Percentiles rank a stretch among this genome's conserved stretches.
Evolutionary conservation across 2,888 invertebrate genomes (phyloP).

Genomic region (Phaonia tiefii): DNA sequence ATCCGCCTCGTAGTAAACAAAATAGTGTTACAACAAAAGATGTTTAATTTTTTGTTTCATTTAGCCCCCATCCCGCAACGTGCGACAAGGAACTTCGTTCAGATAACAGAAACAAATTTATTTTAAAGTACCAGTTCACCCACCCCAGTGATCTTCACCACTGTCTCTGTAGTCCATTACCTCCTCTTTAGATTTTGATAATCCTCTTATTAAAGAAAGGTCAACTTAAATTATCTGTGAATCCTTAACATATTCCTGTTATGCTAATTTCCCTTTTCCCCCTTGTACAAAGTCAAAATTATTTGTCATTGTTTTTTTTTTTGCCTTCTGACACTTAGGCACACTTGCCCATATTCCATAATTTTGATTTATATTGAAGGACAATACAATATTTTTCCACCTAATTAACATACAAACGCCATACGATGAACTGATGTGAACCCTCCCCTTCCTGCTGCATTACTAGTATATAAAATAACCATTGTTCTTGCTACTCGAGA

Average conservation of each 20-base stretch:
- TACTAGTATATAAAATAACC: not conserved
- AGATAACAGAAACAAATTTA: too few species aligned
- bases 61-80: too few species aligned
- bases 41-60: too few species aligned
- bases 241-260: not conserved
- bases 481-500: slow-evolving; percentile 1
- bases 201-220: too few species aligned
- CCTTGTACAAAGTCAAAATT: not conserved
- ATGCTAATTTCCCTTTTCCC: slow-evolving; percentile 24
- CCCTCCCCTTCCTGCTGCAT: not conserved
- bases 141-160: not conserved
- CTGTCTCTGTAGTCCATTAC: not conserved
- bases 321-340: not conserved
- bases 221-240: slow-evolving; percentile 5
- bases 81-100: too few species aligned
- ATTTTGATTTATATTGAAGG: slow-evolving; percentile 63
- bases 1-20: too few species aligned
- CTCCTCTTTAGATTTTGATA: too few species aligned
- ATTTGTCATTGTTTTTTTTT: slow-evolving; percentile 26
- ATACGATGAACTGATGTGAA: too few species aligned
- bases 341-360: slow-evolving; percentile 39
- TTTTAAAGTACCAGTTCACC: too few species aligned
- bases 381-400: slow-evolving; percentile 54
- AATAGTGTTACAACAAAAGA: too few species aligned
- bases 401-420: slow-evolving; percentile 60